Conservation (phyloP, 2,113 vertebrate genomes). For the Lontra canadensis region DNA sequence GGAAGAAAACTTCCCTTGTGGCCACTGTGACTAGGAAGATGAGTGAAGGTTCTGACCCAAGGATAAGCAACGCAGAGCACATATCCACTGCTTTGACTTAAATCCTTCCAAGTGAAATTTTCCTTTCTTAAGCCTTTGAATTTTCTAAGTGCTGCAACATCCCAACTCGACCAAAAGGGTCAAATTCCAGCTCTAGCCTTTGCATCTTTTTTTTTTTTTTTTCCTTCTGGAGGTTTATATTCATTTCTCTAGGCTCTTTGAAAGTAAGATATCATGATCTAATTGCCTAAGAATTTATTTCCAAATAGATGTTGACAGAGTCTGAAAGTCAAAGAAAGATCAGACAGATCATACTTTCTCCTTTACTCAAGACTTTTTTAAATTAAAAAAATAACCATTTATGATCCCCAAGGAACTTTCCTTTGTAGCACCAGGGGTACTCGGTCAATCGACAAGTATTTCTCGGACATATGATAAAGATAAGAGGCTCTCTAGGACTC, state of each 20-base stretch:
- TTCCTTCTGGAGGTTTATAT: slow-evolving; percentile 50
- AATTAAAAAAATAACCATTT: not conserved
- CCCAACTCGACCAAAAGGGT: slow-evolving; percentile 37
- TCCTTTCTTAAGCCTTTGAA: slow-evolving; percentile 55
- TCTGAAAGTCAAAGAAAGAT: slow-evolving; percentile 68
- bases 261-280: slow-evolving; percentile 72
- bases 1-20: slow-evolving; percentile 43
- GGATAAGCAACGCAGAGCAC: slow-evolving; percentile 6
- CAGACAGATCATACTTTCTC: slow-evolving; percentile 65
- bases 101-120: slow-evolving; percentile 50
- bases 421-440: slow-evolving; percentile 51
- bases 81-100: slow-evolving; percentile 31
- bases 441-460: slow-evolving; percentile 54
- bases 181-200: slow-evolving; percentile 53
- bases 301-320: slow-evolving; percentile 76
- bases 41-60: not conserved
- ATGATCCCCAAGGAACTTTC: slow-evolving; percentile 45
- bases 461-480: slow-evolving; percentile 55
- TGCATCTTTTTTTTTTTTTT: not conserved
- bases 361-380: slow-evolving; percentile 34
- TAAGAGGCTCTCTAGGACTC: slow-evolving; percentile 36
- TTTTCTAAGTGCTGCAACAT: slow-evolving; percentile 64
- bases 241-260: slow-evolving; percentile 61
- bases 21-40: not conserved
- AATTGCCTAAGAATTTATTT: slow-evolving; percentile 78